Evolutionary conservation across 1,140 invertebrate genomes (phyloP).

Genomic region (Helicoverpa armigera): DNA sequence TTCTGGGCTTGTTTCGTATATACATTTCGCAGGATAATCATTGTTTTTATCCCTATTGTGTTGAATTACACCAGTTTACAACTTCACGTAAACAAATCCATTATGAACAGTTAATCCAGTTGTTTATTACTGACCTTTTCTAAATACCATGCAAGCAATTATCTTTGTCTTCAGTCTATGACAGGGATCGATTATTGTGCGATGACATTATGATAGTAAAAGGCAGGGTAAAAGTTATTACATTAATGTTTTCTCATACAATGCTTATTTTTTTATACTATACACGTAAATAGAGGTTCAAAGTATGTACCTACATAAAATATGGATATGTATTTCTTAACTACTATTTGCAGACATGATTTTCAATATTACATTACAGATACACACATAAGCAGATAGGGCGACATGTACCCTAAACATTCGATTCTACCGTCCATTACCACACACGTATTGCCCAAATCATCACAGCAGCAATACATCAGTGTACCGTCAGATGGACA

Average conservation of each 20-base stretch:
- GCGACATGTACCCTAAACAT: too few species aligned
- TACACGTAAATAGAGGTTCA: too few species aligned
- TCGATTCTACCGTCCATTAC: too few species aligned
- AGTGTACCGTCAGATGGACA: not conserved
- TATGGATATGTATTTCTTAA: too few species aligned
- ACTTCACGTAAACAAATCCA: not conserved
- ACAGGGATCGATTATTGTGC: slow-evolving; percentile 8
- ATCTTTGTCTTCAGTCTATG: not conserved
- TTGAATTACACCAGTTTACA: too few species aligned
- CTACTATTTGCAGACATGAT: too few species aligned
- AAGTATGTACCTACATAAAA: too few species aligned
- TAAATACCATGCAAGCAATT: slow-evolving; percentile 20
- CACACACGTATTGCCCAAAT: not conserved
- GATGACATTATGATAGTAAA: slow-evolving; percentile 22
- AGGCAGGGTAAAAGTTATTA: too few species aligned
- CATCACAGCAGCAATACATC: not conserved
- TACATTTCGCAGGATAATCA: not conserved
- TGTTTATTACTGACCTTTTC: slow-evolving; percentile 18
- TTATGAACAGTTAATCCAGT: not conserved
- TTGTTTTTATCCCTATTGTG: not conserved
- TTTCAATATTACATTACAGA: too few species aligned
- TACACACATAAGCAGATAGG: too few species aligned
- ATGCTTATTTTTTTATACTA: too few species aligned
- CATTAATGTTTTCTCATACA: too few species aligned
- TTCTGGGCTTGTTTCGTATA: not conserved